These are phyloP conservation scores for Macrosiphum euphorbiae DNA, from an alignment of 2,888 invertebrate genomes.

Conservation along the genomic window DNA sequence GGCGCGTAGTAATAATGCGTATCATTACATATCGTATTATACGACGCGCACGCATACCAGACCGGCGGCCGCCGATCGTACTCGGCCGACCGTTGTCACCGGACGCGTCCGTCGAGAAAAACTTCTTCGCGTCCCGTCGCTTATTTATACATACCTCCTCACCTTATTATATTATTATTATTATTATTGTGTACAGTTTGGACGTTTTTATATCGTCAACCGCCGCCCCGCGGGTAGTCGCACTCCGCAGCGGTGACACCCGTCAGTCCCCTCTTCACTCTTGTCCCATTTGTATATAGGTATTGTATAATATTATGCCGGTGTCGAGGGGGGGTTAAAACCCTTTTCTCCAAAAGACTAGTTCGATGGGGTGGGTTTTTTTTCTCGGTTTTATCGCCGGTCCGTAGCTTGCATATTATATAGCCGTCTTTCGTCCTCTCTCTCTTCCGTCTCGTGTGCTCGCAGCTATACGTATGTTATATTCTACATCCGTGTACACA, in stretches of 20 bases:
- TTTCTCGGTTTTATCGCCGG: conserved; percentile 34
- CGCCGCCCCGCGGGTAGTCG: neutral
- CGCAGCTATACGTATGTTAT: neutral
- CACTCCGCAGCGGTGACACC: neutral
- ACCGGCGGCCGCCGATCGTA: neutral
- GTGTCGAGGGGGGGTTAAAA: neutral
- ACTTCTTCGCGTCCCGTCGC: conserved; percentile 21
- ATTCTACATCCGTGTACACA: neutral
- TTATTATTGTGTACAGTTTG: neutral
- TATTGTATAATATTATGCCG: neutral
- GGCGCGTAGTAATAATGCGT: neutral
- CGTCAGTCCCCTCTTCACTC: neutral
- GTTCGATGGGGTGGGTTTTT: conserved; percentile 17
- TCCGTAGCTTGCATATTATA: neutral
- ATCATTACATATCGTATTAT: neutral
- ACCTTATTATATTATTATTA: neutral
- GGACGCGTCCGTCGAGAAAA: conserved; percentile 26
- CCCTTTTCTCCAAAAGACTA: conserved; percentile 27
- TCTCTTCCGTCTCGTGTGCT: neutral
- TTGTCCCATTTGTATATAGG: neutral
- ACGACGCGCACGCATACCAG: neutral
- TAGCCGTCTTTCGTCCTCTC: neutral
- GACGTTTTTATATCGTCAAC: neutral
- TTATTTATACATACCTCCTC: conserved; percentile 44
- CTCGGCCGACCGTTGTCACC: neutral